Percentiles rank a stretch among this genome's conserved stretches.
These are phyloP conservation scores for Callyntrura sp. DNA, from an alignment of 2,888 invertebrate species.

Conservation along the genomic window DNA sequence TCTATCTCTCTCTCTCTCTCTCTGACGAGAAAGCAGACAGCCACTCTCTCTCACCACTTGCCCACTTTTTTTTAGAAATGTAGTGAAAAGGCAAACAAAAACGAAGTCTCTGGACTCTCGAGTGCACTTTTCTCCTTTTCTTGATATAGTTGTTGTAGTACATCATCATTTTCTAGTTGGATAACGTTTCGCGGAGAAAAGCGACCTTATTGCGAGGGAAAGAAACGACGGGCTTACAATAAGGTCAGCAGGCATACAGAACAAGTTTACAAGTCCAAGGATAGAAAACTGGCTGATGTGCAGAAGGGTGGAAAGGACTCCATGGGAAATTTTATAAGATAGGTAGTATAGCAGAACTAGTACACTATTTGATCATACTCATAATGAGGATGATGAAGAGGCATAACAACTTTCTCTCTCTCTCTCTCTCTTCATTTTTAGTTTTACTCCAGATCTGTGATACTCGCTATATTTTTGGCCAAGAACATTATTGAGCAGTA, in stretches of 20 bases:
- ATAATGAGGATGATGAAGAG: conserved; percentile 38
- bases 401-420: conserved; percentile 24
- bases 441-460: background rate
- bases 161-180: conserved; percentile 70
- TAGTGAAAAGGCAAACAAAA: conserved; percentile 4
- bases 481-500: background rate
- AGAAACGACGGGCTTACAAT: conserved; percentile 1
- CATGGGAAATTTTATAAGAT: too few species aligned
- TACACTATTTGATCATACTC: background rate
- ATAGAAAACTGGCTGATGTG: background rate
- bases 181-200: conserved; percentile 44
- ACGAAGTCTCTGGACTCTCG: conserved; percentile 47
- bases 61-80: background rate
- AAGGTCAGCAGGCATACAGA: conserved; percentile 46
- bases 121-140: conserved; percentile 68
- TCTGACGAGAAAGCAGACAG: too few species aligned
- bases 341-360: too few species aligned
- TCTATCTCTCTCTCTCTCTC: background rate
- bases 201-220: conserved; percentile 11
- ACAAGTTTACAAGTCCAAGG: conserved; percentile 35
- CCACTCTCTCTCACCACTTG: background rate
- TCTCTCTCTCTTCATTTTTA: background rate
- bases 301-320: background rate
- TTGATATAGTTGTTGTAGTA: conserved; percentile 47
- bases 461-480: too few species aligned